A percentile compares a stretch with the other conserved stretches of the same genome.
Conservation (phyloP, 2,113 vertebrate species). For the Pycnonotus jocosus region DNA sequence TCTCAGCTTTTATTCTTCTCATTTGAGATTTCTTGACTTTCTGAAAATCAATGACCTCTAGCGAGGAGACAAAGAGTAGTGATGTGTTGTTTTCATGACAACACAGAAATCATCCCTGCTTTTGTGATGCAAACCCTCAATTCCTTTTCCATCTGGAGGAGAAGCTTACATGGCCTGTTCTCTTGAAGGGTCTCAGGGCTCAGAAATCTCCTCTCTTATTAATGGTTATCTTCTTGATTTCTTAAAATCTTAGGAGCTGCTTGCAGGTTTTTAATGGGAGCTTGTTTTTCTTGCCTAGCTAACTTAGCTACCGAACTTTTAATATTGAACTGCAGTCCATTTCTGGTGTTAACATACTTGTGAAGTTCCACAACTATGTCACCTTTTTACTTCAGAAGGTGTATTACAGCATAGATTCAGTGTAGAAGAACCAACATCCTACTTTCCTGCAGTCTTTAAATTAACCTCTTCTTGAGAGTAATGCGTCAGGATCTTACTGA, state of each 20-base stretch:
- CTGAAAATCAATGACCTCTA: not conserved
- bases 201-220: not conserved
- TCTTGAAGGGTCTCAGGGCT: not conserved
- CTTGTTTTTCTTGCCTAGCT: not conserved
- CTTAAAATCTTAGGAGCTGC: not conserved
- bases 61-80: not conserved
- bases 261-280: not conserved
- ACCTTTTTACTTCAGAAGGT: not conserved
- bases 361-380: not conserved
- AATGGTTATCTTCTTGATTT: not conserved
- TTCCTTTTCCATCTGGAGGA: not conserved
- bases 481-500: not conserved
- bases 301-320: not conserved
- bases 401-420: not conserved
- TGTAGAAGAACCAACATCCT: not conserved
- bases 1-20: not conserved
- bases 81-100: not conserved
- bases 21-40: not conserved
- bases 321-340: not conserved
- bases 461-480: not conserved
- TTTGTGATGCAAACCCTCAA: not conserved
- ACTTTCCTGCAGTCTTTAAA: not conserved
- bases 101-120: accelerated
- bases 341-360: not conserved
- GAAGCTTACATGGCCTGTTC: not conserved